Conservation (phyloP, 2,888 invertebrate species). For the Halocaridina rubra region DNA sequence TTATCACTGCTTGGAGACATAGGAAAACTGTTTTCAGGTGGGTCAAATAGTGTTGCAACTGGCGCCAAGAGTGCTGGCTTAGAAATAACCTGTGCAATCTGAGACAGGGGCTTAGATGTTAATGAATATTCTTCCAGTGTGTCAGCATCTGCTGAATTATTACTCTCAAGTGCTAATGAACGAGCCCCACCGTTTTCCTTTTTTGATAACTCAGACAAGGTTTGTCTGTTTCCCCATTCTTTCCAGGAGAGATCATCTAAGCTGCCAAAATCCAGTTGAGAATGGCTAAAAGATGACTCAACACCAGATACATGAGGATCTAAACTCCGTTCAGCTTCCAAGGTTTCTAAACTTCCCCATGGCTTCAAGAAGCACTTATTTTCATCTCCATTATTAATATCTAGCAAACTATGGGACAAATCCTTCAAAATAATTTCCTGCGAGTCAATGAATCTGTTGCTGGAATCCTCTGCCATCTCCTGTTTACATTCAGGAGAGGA, state of each 20-base stretch:
- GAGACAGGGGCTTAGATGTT: not conserved
- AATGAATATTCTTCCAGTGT: not conserved
- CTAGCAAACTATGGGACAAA: not conserved
- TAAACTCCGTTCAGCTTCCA: not conserved
- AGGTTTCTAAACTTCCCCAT: not conserved
- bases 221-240: not conserved
- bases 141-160: not conserved
- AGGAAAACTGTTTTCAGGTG: constrained; percentile 16
- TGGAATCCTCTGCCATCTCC: not conserved
- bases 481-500: constrained; percentile 36
- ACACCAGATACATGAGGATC: not conserved
- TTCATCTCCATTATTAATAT: not conserved
- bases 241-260: not conserved
- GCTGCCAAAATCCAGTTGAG: not conserved
- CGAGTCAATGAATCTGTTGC: not conserved
- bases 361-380: not conserved
- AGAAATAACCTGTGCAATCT: not conserved
- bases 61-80: no score
- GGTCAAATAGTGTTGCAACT: no score
- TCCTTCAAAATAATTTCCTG: constrained; percentile 34
- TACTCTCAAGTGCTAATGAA: no score
- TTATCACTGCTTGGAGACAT: constrained; percentile 47
- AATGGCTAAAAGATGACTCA: not conserved
- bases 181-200: no score
- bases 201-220: no score